Evolutionary conservation across 64 coral and sea anemone species (phyloP).

Genomic region (Stylophora pistillata): DNA sequence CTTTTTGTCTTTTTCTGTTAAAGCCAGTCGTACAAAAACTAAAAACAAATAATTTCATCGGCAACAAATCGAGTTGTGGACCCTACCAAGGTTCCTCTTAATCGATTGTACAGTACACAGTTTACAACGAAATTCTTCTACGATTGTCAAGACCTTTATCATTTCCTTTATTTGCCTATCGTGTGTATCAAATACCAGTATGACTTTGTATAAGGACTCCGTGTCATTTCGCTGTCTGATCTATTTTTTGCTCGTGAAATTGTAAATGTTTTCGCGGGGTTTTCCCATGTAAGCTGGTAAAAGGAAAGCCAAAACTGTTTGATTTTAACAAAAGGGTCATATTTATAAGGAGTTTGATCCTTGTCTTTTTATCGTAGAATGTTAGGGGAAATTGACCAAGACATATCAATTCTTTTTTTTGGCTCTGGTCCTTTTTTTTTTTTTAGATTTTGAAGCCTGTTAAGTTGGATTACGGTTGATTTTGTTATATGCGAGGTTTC

Average conservation of each 20-base stretch:
- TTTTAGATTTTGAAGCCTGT: no score
- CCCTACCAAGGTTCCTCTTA: background rate
- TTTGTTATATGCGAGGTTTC: no score
- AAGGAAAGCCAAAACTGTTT: no score
- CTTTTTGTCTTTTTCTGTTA: background rate
- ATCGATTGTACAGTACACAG: background rate
- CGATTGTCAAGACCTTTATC: background rate
- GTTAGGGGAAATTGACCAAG: no score
- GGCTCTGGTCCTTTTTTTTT: no score
- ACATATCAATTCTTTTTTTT: no score
- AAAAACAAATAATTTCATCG: background rate
- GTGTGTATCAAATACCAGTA: background rate
- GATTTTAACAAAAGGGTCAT: no score
- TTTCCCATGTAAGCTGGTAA: constrained; percentile 21
- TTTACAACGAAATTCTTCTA: background rate
- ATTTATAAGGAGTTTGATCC: no score
- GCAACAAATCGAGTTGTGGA: background rate
- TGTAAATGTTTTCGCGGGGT: constrained; percentile 54
- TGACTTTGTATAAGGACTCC: background rate
- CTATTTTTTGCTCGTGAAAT: background rate
- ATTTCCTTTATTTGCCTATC: background rate
- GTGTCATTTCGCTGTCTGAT: background rate
- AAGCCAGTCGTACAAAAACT: background rate
- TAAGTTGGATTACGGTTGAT: no score
- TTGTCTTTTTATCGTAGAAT: no score